A percentile compares a stretch with the other conserved stretches of the same genome.
These are phyloP conservation scores for Brachypodius melanocephalos DNA, from an alignment of 2,113 vertebrate genomes.

Conservation along the genomic window DNA sequence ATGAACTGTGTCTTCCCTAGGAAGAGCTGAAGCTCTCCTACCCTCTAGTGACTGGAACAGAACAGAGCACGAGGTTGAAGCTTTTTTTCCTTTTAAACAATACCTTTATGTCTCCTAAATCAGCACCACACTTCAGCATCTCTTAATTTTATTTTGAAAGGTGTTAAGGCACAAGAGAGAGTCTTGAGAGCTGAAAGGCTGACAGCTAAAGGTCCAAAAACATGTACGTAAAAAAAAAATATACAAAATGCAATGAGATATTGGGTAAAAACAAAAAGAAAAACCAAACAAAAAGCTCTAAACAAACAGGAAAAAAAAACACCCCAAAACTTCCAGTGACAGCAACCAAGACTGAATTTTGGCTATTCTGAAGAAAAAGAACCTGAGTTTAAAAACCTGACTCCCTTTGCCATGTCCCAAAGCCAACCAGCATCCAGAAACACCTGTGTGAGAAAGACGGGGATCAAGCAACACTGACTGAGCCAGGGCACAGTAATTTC, in stretches of 20 bases:
- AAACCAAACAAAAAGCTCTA: background rate
- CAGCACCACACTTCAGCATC: background rate
- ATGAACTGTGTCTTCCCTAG: conserved; percentile 13
- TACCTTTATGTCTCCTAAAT: background rate
- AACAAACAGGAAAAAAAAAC: background rate
- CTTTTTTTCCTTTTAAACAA: background rate
- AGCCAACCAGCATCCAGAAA: conserved; percentile 27
- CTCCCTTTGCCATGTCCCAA: background rate
- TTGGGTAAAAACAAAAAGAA: accelerated
- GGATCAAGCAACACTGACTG: background rate
- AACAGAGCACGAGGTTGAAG: conserved; percentile 61
- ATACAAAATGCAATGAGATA: background rate
- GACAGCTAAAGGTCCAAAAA: background rate
- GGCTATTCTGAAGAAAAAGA: background rate
- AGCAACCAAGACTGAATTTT: background rate
- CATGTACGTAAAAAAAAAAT: background rate
- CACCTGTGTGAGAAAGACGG: background rate
- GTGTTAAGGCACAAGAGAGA: background rate
- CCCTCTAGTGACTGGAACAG: conserved; percentile 78
- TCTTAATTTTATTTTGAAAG: background rate
- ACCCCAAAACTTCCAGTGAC: background rate
- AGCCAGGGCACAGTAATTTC: background rate
- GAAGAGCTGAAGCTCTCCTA: conserved; percentile 72
- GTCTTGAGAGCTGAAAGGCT: background rate
- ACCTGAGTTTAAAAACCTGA: background rate